Base-by-base conservation (phyloP, 2,888 invertebrate genomes). In the Leptura quadrifasciata region DNA sequence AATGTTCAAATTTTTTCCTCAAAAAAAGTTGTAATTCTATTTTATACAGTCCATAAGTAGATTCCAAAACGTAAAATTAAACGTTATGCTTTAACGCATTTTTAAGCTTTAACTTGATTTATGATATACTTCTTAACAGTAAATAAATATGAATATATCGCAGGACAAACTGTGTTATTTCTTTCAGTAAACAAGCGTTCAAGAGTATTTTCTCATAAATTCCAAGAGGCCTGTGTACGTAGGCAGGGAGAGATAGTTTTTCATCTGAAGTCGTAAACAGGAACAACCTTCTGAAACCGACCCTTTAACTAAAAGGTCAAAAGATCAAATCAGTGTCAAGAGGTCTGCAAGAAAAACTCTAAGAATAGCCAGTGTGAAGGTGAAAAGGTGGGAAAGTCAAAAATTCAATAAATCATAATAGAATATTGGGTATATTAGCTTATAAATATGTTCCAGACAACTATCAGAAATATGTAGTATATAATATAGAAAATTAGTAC, bases 241-340 rank as follows among this genome's bases (percentile, higher is more conserved):
- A 47, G 47, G 47, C 5, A 47, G 47, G n/a, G 47, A 47, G 47
- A 47, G 4, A n/a, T 3, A 47, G 47, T 47, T 47, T 47, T 47
- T 47, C n/a, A 47, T 47, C 47, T n/a, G 12, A 47, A 47, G 47
- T n/a, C 47, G n/a, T 47, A 47, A 39, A 47, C 47, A 47, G 47
- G n/a, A 47, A 47, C 47, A n/a, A 47, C 47, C 47, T n/a, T 15
- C 4, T 47, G 47, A 47, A 47, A n/a, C 47, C 17, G 47, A 47
- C 15, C 47, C 47, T 6, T 47, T 47, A 47, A 15, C 12, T 2
- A n/a, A 47, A 47, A 6, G 47, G n/a, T 47, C n/a, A n/a, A 47
- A 47, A 47, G 47, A 4, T 47, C 47, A 47, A 47, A n/a, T 47
- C 47, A 47, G 47, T 47, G 47, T 47, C 47, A 47, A 47, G n/a